A percentile compares a stretch with the other conserved stretches of the same genome.
phyloP scores from a whole-genome alignment of 2,888 invertebrate genomes.

The Lissocephala sabroskyi region DNA sequence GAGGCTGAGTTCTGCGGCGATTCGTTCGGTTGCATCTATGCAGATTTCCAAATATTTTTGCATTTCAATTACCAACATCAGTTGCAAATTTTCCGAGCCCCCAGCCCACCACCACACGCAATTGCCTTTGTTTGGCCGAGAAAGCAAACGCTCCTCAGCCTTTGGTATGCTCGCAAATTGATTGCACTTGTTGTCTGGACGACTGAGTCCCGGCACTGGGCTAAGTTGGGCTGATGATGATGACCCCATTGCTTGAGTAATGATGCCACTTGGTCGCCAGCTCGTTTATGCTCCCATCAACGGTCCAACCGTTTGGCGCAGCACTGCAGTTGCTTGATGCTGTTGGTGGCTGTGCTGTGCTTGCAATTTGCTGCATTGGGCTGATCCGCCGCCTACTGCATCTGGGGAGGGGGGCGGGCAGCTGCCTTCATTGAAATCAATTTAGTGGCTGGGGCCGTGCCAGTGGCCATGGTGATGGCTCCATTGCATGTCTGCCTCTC shows the following conservation, averaged over 20 bases:
- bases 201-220: slow-evolving; percentile 2
- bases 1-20: neutral
- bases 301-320: neutral
- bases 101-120: no score
- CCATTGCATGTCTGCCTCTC: neutral
- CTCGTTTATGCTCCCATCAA: slow-evolving; percentile 6
- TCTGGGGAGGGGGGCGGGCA: slow-evolving; percentile 2
- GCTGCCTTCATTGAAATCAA: slow-evolving; percentile 33
- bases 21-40: slow-evolving; percentile 27
- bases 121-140: no score
- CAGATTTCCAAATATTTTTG: slow-evolving; percentile 58
- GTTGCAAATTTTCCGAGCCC: slow-evolving; percentile 21
- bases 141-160: slow-evolving; percentile 15
- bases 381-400: no score
- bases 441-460: slow-evolving; percentile 19
- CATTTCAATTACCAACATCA: slow-evolving; percentile 61
- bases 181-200: slow-evolving; percentile 46
- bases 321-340: no score
- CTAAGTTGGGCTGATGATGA: slow-evolving; percentile 35
- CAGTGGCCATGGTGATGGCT: no score
- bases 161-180: slow-evolving; percentile 40
- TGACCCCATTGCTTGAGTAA: slow-evolving; percentile 64
- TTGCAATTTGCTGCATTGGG: no score
- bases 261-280: slow-evolving; percentile 50
- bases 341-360: neutral